phyloP scores from a whole-genome alignment of 2,888 invertebrate genomes.

The Drosophila mulleri region DNA sequence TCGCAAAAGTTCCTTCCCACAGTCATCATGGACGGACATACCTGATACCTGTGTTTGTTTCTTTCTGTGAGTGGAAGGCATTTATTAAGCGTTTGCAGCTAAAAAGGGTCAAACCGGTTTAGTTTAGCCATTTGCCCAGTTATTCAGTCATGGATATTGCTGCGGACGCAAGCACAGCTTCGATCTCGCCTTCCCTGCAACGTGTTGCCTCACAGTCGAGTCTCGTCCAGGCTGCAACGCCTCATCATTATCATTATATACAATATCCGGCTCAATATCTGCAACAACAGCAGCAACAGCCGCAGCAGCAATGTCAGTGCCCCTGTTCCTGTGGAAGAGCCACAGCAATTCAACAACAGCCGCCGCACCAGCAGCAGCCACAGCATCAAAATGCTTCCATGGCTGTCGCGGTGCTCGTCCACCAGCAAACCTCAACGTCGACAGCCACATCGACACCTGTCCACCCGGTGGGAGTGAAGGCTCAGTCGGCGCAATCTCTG shows the following conservation, averaged over 20 bases:
- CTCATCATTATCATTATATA: slow-evolving; percentile 84
- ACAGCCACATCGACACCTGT: slow-evolving; percentile 49
- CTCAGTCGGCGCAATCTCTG: slow-evolving; percentile 79
- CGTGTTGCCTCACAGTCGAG: slow-evolving; percentile 87
- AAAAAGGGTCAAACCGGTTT: slow-evolving; percentile 83
- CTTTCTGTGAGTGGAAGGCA: slow-evolving; percentile 45
- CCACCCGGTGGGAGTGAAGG: slow-evolving; percentile 56
- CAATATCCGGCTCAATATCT: slow-evolving; percentile 81
- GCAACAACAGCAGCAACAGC: slow-evolving; percentile 45
- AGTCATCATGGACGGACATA: slow-evolving; percentile 23
- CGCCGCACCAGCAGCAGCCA: slow-evolving; percentile 29
- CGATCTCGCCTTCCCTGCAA: slow-evolving; percentile 62
- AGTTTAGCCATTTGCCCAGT: slow-evolving; percentile 54
- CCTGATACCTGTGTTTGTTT: slow-evolving; percentile 23
- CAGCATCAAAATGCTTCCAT: slow-evolving; percentile 71
- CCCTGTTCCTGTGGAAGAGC: slow-evolving; percentile 71
- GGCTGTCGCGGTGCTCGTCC: slow-evolving; percentile 80
- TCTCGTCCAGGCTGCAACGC: slow-evolving; percentile 86
- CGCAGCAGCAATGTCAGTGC: slow-evolving; percentile 67
- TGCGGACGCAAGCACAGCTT: slow-evolving; percentile 27
- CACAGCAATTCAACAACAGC: slow-evolving; percentile 43
- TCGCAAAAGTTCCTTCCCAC: slow-evolving; percentile 54
- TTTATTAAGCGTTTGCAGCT: slow-evolving; percentile 71
- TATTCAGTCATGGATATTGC: slow-evolving; percentile 29
- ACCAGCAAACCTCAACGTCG: slow-evolving; percentile 67